Conservation (phyloP, 2,113 vertebrate genomes). For the Castor canadensis region DNA sequence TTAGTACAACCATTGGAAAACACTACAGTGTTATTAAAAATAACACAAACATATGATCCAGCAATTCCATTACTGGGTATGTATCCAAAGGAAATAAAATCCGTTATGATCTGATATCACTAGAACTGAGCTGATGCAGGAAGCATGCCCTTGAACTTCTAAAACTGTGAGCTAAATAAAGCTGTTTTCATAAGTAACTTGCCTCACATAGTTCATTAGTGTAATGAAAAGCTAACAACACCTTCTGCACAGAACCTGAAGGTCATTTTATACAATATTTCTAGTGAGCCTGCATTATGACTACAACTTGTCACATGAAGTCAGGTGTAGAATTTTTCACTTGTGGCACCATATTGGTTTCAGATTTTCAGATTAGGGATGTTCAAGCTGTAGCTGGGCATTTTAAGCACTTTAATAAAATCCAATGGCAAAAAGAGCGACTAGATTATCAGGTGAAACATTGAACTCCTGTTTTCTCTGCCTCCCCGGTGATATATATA, state of each 20-base stretch:
- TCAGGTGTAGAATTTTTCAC: not conserved
- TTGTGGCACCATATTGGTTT: not conserved
- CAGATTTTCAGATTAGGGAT: not conserved
- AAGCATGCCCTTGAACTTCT: not conserved
- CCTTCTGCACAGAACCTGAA: not conserved
- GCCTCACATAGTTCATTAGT: not conserved
- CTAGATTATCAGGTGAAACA: not conserved
- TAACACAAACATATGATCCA: not conserved
- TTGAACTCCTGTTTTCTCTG: not conserved
- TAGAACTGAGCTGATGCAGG: not conserved
- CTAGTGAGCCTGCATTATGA: not conserved
- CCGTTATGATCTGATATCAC: not conserved
- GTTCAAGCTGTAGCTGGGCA: not conserved
- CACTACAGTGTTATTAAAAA: not conserved
- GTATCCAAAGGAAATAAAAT: not conserved
- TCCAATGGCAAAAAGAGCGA: not conserved
- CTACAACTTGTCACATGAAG: not conserved
- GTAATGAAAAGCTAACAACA: not conserved
- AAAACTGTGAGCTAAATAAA: not conserved
- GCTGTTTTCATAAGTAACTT: not conserved
- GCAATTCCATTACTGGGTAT: not conserved
- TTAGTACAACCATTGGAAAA: not conserved
- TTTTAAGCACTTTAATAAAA: conserved; percentile 8
- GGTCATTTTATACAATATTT: not conserved
- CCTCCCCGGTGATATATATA: not conserved